Base-by-base conservation (phyloP, 2,888 invertebrate species). In the Clepsis dumicolana region DNA sequence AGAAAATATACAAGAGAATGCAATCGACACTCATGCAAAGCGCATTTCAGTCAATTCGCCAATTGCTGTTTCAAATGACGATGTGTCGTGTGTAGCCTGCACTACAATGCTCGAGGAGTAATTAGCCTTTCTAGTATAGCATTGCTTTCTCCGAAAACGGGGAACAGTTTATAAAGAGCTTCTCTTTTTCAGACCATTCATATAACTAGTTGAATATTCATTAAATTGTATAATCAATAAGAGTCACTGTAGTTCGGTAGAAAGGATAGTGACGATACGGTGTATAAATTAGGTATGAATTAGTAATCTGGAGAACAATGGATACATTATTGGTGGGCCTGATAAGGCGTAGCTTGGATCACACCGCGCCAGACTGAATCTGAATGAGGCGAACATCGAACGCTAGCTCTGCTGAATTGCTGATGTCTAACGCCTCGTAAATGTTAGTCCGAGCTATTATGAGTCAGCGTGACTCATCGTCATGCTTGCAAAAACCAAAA, bases 241-340 rank as follows among this genome's bases (percentile, higher is more conserved):
- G 25, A 35, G 48, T 35, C 41, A 5, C 35, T 27, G 38, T 52
- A 41, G n/a, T n/a, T n/a, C n/a, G 41, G 27, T 27, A 50, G 24
- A 57, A 35, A 14, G n/a, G 44, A 54, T 50, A n/a, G 18, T 61
- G 62, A 62, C 50, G 66, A 50, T 21, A 66, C 32, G 24, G 7
- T 38, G 14, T 27, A 27, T 62, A 75, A 80, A 80, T 79, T 80
- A 81, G 82, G 83, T 75, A 76, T 76, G 81, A 80, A 85, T 88
- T 83, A 86, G 80, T 85, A 86, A 86, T 82, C 79, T 75, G 79
- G 85, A 84, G 80, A 87, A 92, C 93, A 93, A 93, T 92, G 84
- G 89, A 88, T 84, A 91, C 91, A 91, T 92, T 91, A 91, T 81
- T 79, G 84, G 80, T 80, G 84, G 78, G 75, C 87, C 91, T 85